Conservation (phyloP, 2,797 vertebrate species). For the Knipowitschia caucasica region DNA sequence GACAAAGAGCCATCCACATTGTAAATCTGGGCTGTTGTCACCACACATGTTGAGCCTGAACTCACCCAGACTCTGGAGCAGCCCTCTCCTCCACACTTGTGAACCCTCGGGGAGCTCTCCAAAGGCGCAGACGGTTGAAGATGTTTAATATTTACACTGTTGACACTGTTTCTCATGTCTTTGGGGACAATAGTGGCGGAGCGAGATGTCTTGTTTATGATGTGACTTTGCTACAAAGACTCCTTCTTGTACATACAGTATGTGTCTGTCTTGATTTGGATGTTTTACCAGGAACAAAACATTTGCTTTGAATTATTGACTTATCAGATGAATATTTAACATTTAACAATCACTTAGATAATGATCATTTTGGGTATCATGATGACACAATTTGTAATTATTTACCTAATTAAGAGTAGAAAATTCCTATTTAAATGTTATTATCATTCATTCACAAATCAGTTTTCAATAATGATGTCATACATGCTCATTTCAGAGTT, state of each 20-base stretch:
- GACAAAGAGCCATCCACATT: conserved; percentile 17
- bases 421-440: too few relatives aligned
- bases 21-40: conserved; percentile 15
- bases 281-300: not conserved
- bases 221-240: conserved; percentile 30
- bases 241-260: too few relatives aligned
- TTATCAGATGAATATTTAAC: not conserved
- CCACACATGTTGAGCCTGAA: conserved; percentile 15
- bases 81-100: conserved; percentile 41
- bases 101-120: conserved; percentile 42
- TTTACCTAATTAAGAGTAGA: too few relatives aligned
- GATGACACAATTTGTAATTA: too few relatives aligned
- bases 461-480: too few relatives aligned
- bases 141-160: conserved; percentile 56
- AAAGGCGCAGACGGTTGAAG: conserved; percentile 46
- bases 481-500: too few relatives aligned
- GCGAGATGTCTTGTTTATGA: conserved; percentile 38
- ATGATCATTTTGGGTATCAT: too few relatives aligned
- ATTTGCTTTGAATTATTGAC: not conserved
- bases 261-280: conserved; percentile 25
- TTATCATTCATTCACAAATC: too few relatives aligned
- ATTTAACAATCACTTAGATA: too few relatives aligned
- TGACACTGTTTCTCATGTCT: conserved; percentile 55
- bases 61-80: conserved; percentile 20
- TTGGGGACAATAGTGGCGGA: conserved; percentile 33